A percentile compares a stretch with the other conserved stretches of the same genome.
These are phyloP conservation scores for Bibio marci DNA, from an alignment of 2,888 invertebrate genomes.

Conservation along the genomic window DNA sequence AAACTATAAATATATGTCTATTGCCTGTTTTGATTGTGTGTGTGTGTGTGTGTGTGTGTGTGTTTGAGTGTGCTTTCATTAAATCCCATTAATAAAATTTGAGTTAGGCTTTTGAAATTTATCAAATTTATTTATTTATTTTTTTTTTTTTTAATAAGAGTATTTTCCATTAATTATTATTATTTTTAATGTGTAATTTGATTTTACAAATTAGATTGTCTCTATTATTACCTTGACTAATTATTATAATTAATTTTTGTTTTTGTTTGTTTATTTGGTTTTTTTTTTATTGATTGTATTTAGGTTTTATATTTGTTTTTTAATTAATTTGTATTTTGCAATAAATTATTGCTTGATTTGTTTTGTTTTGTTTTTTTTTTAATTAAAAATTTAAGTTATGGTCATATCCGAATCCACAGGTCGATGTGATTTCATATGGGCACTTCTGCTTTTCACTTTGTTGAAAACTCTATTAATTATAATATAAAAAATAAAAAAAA, in stretches of 20 bases:
- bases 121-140: too few species aligned
- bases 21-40: too few species aligned
- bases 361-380: conserved; percentile 8
- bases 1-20: too few species aligned
- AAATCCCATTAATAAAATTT: background rate
- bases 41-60: too few species aligned
- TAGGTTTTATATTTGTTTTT: conserved; percentile 1
- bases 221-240: conserved; percentile 2
- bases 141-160: too few species aligned
- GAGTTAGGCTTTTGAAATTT: too few species aligned
- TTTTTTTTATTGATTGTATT: conserved; percentile 1
- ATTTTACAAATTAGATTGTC: conserved; percentile 1
- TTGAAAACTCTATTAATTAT: conserved; percentile 72
- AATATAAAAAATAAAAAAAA: background rate
- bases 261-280: conserved; percentile 8
- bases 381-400: conserved; percentile 7
- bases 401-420: conserved; percentile 62
- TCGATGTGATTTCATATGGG: conserved; percentile 98
- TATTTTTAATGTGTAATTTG: too few species aligned
- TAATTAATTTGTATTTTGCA: conserved; percentile 9
- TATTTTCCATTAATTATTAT: too few species aligned
- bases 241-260: conserved; percentile 3
- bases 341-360: conserved; percentile 13
- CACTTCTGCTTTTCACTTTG: conserved; percentile 97
- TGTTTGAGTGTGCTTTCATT: too few species aligned